Evolutionary conservation across 2,113 vertebrate genomes (phyloP), one percentile per base, ranked within the genome.

Genomic region (Mus spicilegus): DNA sequence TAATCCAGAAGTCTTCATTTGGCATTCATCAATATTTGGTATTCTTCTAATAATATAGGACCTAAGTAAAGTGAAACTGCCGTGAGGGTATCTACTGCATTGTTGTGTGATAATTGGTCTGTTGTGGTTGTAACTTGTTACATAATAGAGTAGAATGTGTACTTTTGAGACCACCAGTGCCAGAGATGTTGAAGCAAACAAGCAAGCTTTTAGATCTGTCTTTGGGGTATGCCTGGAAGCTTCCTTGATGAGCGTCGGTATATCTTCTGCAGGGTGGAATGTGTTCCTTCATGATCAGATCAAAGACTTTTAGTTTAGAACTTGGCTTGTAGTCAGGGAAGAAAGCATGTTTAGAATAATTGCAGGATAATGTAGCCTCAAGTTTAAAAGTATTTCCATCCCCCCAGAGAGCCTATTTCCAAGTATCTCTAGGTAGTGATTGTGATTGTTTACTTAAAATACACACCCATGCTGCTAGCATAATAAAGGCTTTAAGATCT

Each of bases 231-330:
- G 89, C 72, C 92, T 86, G 70, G 30, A 76, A 19, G 42, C 19
- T 69, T 89, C 81, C 95, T 81, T 96, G 93, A 84, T 89, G 77
- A 85, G 4, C n/a, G 30, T 97, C 97, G 78, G 61, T 96, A 94
- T 97, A 39, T 75, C 95, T 96, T 81, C 95, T 80, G 80, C 94
- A 89, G 87, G 90, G 73, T 81, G 92, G 93, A 93, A 89, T 87
- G 87, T n/a, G 94, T 98, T 72, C 89, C 82, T 69, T 97, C 97
- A 97, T 96, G 97, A 97, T 97, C 91, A 94, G 96, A 98, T 97
- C 95, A 97, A 98, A 98, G 97, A 93, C 92, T 58, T 94, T 78
- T 75, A 93, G 92, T 96, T 97, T 96, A 94, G 94, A 7, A 0
- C 96, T 95, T 92, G 93, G 95, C 97, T 96, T 89, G 96, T 87